phyloP scores from a whole-genome alignment of 2,888 invertebrate genomes.

The Rutpela maculata region DNA sequence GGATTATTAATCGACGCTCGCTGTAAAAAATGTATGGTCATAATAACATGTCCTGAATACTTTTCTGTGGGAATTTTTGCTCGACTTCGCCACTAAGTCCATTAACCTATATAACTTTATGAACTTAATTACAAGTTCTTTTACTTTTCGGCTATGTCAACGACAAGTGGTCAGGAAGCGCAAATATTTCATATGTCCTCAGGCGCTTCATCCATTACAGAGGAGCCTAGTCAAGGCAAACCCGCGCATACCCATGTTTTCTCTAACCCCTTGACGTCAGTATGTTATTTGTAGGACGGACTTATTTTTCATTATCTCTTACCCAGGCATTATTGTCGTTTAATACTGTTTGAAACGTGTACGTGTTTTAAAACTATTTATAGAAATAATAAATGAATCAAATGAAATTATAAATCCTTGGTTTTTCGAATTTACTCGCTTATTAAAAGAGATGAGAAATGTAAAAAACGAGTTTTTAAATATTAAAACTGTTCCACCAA shows the following conservation, averaged over 20 bases:
- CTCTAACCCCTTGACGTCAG: background rate
- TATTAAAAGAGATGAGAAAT: too few species aligned
- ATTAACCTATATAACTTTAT: constrained; percentile 7
- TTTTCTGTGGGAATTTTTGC: background rate
- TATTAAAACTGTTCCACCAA: too few species aligned
- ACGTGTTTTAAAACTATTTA: too few species aligned
- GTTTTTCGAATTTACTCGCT: too few species aligned
- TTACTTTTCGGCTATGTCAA: background rate
- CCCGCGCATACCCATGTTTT: background rate
- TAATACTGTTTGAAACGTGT: too few species aligned
- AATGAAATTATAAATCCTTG: too few species aligned
- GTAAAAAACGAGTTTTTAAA: too few species aligned
- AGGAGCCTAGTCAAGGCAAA: background rate
- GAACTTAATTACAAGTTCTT: constrained; percentile 4
- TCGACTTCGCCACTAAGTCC: background rate
- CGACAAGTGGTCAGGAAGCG: background rate
- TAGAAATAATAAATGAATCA: too few species aligned
- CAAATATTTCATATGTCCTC: constrained; percentile 7
- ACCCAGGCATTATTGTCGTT: too few species aligned
- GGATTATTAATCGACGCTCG: background rate
- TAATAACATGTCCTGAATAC: background rate
- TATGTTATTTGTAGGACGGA: background rate
- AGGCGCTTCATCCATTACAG: background rate
- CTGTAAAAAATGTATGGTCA: background rate
- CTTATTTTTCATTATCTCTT: background rate